These are phyloP conservation scores for Mimas tiliae DNA, from an alignment of 2,888 invertebrate species.

Conservation along the genomic window DNA sequence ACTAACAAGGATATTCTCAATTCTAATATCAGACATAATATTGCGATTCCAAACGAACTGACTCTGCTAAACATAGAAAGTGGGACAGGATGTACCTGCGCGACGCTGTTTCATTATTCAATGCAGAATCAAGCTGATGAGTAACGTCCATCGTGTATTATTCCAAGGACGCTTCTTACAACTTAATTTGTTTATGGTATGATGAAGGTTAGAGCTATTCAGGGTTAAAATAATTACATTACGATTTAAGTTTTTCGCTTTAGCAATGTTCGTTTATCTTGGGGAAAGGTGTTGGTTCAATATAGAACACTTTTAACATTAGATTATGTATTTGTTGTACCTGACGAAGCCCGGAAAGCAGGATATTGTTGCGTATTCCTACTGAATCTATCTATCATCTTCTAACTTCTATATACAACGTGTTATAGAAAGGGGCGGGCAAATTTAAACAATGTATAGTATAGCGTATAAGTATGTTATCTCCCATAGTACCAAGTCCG, in stretches of 20 bases:
- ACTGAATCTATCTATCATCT: too few relatives aligned
- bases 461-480: too few relatives aligned
- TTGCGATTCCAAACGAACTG: conserved; percentile 2
- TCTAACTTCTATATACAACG: too few relatives aligned
- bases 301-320: too few relatives aligned
- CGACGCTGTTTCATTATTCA: conserved; percentile 40
- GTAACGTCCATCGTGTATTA: conserved; percentile 38
- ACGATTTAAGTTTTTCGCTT: not conserved
- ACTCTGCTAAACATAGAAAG: conserved; percentile 60
- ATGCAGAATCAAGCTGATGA: conserved; percentile 37
- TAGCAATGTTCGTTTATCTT: not conserved
- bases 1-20: not conserved
- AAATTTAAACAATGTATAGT: too few relatives aligned
- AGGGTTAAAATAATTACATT: not conserved
- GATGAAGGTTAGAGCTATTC: conserved; percentile 7
- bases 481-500: too few relatives aligned
- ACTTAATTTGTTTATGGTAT: conserved; percentile 18
- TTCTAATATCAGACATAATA: not conserved
- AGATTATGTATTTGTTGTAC: too few relatives aligned
- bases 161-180: conserved; percentile 37
- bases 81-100: conserved; percentile 63
- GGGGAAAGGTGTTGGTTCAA: too few relatives aligned
- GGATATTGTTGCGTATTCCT: too few relatives aligned
- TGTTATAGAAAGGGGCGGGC: too few relatives aligned
- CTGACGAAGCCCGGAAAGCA: too few relatives aligned